These are phyloP conservation scores for Cochlearius cochlearius DNA, from an alignment of 2,113 vertebrate genomes.

Conservation along the genomic window DNA sequence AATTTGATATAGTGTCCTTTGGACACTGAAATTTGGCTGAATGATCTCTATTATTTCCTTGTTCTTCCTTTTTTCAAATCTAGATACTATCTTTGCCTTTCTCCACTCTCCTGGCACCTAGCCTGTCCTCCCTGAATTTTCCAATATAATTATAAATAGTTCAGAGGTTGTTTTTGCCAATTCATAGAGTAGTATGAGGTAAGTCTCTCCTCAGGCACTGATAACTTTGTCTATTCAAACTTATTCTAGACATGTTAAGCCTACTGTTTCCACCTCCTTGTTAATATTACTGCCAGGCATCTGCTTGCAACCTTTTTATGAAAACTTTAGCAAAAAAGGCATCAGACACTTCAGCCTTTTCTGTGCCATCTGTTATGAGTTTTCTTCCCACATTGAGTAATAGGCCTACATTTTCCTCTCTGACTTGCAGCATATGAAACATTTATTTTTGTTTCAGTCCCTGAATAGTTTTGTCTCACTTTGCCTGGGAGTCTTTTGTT, in stretches of 20 bases:
- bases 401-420: neutral
- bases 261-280: neutral
- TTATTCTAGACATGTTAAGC: neutral
- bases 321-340: constrained; percentile 52
- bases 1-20: neutral
- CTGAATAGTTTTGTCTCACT: neutral
- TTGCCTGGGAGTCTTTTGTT: neutral
- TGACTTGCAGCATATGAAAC: neutral
- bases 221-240: neutral
- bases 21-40: neutral
- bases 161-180: neutral
- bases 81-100: neutral
- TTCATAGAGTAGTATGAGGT: neutral
- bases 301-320: neutral
- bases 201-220: neutral
- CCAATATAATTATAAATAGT: neutral
- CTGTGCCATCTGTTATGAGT: neutral
- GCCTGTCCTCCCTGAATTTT: neutral
- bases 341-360: constrained; percentile 23
- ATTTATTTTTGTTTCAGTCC: neutral
- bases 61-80: neutral
- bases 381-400: constrained; percentile 1
- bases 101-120: neutral
- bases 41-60: neutral
- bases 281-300: constrained; percentile 32